Base-by-base conservation (phyloP, 2,888 invertebrate genomes). In the Xanthostigma xanthostigma region DNA sequence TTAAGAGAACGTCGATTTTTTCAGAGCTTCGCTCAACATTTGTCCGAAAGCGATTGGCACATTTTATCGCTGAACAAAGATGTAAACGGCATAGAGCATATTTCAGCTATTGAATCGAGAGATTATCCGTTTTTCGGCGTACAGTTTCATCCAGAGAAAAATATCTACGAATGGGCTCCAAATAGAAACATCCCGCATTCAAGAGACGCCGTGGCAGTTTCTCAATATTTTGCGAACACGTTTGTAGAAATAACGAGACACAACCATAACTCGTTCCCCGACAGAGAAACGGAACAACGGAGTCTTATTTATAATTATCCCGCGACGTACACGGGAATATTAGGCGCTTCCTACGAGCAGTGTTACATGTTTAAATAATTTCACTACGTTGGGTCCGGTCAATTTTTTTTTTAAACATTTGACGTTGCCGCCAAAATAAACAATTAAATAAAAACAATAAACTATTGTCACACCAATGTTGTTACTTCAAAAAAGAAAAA, bases 81-180 rank as follows among this genome's bases (percentile, higher is more conserved):
- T 58, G 61, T 61, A 0, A 63, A 77, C 39, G 79, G 78, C 0
- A 56, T 78, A 0, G 68, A 75, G 54, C 94, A 86, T 58, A 77
- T 94, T 36, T 87, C 92, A 0, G 72, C 79, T 0, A 68, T 87
- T 51, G 93, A 94, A 67, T 79, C 84, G 53, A 71, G 58, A 8
- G 69, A 68, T 60, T 81, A 75, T 59, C 94, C 94, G 9, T 81
- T 92, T 61, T 94, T 83, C 64, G 93, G 84, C 1, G 71, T 83
- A 0, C 92, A 93, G 64, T 94, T 89, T 66, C 95, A 95, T 62
- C 93, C 94, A 0, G 95, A 95, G 65, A 91, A 92, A 61, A 81
- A 78, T 59, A 66, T 77, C 0, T 94, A 81, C 60, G 90, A 91
- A 64, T 90, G 82, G 81, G 74, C 72, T 46, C 56, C 58, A 34